phyloP scores from a whole-genome alignment of 2,797 vertebrate species.

The Spondyliosoma cantharus region DNA sequence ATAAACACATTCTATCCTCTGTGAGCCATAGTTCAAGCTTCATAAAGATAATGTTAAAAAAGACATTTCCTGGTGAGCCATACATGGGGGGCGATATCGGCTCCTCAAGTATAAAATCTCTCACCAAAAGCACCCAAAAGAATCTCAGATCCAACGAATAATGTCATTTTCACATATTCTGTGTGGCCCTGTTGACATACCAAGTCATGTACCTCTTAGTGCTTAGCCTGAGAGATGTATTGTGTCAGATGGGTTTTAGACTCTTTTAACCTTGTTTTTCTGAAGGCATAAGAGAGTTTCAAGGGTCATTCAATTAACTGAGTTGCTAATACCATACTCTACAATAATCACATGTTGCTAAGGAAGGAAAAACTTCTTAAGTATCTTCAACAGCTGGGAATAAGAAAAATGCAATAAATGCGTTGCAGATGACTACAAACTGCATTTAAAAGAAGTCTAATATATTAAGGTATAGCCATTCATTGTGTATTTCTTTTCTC shows the following conservation, averaged over 20 bases:
- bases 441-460: neutral
- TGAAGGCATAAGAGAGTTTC: neutral
- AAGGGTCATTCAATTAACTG: neutral
- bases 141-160: neutral
- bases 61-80: slow-evolving; percentile 15
- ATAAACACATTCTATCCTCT: slow-evolving; percentile 6
- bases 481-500: neutral
- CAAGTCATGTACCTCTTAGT: neutral
- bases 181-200: neutral
- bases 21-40: neutral
- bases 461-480: neutral
- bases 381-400: neutral
- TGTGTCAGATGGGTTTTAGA: neutral
- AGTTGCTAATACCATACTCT: neutral
- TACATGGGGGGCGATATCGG: neutral
- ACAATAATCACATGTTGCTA: neutral
- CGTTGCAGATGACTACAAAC: neutral
- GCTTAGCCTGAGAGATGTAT: neutral
- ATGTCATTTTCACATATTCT: slow-evolving; percentile 2
- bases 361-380: neutral
- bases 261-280: neutral
- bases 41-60: slow-evolving; percentile 20
- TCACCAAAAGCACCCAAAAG: neutral
- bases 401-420: neutral
- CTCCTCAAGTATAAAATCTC: slow-evolving; percentile 11